These are phyloP conservation scores for Anas acuta DNA, from an alignment of 2,797 vertebrate genomes.

Conservation along the genomic window DNA sequence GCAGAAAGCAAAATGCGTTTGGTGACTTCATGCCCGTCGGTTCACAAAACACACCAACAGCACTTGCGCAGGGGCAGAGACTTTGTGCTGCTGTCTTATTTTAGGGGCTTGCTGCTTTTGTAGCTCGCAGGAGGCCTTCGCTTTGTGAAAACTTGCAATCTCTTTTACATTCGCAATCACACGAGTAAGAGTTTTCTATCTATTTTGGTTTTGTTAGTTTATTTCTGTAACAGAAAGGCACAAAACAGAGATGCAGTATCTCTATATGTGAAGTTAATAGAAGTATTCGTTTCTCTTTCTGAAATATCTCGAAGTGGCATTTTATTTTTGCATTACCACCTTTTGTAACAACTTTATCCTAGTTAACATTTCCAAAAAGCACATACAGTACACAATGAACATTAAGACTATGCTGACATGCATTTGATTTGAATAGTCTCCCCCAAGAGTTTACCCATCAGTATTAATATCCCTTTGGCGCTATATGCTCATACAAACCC, in stretches of 20 bases:
- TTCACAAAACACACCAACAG: not conserved
- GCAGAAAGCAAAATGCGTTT: too few relatives aligned
- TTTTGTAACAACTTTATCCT: not conserved
- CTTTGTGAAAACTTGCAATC: not conserved
- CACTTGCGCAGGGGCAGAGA: not conserved
- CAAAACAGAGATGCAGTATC: not conserved
- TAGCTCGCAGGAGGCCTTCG: not conserved
- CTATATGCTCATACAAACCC: not conserved
- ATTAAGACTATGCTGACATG: not conserved
- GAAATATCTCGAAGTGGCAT: not conserved
- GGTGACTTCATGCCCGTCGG: not conserved
- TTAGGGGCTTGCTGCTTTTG: not conserved
- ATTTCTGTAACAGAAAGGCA: not conserved
- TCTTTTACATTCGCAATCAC: not conserved
- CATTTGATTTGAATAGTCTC: not conserved
- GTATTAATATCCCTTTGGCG: not conserved
- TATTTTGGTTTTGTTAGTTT: not conserved
- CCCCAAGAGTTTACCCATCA: not conserved
- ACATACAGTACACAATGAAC: not conserved
- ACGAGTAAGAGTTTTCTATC: not conserved
- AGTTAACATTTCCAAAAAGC: not conserved
- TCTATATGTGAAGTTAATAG: not conserved
- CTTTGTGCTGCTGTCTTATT: not conserved
- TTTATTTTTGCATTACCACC: not conserved
- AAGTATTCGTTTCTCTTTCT: not conserved